Evolutionary conservation across 2,797 vertebrate genomes (phyloP), one percentile per base, ranked within the genome.

Genomic region (Fistularia tabacaria): DNA sequence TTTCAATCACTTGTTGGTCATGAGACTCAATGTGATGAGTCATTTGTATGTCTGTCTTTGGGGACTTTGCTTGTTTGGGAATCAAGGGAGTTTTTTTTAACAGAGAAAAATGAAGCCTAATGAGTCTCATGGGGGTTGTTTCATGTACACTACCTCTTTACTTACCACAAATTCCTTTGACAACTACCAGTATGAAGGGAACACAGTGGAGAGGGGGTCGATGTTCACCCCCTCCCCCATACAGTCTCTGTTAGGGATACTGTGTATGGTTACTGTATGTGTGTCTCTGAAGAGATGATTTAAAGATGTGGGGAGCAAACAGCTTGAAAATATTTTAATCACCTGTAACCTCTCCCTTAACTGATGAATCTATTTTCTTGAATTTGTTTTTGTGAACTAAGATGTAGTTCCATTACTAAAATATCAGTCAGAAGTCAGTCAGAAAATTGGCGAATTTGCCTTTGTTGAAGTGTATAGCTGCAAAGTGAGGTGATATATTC

Each of bases 121-220:
- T 52, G 74, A 85, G 87, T 64, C 86, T 76, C 76, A 6, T 47
- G 76, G 76, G 85, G 78, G 59, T 40, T 62, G 46, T 57, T 71
- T 66, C 66, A 59, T 69, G 68, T 68, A 62, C 74, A 71, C 73
- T 74, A 62, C 60, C 37, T 48, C 62, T 70, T 5, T 25, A 25
- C 25, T 5, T 2, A 5, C 25, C 60, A 46, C 1, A 10, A 49
- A 55, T 44, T 62, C 62, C 38, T 43, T 73, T 38, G 61, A 14
- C n/a, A n/a, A 1, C 50, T 56, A 64, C 61, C 69, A 73, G 59
- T 43, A 15, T 42, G 66, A 49, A 39, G 9, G 10, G 38, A 65
- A 52, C 10, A 2, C 58, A 44, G 42, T 0, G 6, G 14, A 56
- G 47, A 48, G 14, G 69, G 14, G 49, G 45, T n/a, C 51, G 38